Evolutionary conservation across 2,797 vertebrate species (phyloP).

Genomic region (Paramormyrops hopkinsi): DNA sequence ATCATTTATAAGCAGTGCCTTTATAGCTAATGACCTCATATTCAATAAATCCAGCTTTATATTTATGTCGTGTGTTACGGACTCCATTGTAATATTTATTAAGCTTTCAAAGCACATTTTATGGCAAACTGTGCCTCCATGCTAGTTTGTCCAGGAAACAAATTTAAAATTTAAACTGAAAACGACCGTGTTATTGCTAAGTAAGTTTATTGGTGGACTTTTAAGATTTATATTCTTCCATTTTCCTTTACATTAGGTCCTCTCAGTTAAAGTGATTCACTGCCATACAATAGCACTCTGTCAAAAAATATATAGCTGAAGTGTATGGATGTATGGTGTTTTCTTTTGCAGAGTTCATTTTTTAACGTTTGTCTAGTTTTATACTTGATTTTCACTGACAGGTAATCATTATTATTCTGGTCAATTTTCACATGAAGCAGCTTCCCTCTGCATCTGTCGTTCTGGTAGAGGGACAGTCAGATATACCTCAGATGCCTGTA

Average conservation of each 20-base stretch:
- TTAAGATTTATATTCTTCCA: not conserved
- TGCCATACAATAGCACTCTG: not conserved
- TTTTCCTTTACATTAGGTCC: conserved; percentile 6
- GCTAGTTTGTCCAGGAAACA: not conserved
- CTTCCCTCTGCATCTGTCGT: conserved; percentile 27
- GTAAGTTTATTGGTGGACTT: not conserved
- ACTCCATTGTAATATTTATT: not conserved
- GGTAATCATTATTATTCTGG: not conserved
- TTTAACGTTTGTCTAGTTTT: not conserved
- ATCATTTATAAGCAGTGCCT: not conserved
- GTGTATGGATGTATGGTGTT: not conserved
- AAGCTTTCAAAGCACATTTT: not conserved
- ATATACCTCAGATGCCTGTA: conserved; percentile 75
- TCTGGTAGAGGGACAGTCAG: conserved; percentile 48
- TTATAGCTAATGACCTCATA: not conserved
- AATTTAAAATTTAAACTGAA: not conserved
- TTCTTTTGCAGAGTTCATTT: not conserved
- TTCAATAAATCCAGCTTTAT: not conserved
- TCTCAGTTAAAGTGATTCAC: not conserved
- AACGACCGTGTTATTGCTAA: not conserved
- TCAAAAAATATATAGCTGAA: not conserved
- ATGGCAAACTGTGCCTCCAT: not conserved
- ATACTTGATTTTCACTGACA: not conserved
- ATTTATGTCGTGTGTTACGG: not conserved
- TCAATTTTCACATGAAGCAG: conserved; percentile 18